phyloP scores from a whole-genome alignment of 1,140 invertebrate species.

The Paracyclopina nana region DNA sequence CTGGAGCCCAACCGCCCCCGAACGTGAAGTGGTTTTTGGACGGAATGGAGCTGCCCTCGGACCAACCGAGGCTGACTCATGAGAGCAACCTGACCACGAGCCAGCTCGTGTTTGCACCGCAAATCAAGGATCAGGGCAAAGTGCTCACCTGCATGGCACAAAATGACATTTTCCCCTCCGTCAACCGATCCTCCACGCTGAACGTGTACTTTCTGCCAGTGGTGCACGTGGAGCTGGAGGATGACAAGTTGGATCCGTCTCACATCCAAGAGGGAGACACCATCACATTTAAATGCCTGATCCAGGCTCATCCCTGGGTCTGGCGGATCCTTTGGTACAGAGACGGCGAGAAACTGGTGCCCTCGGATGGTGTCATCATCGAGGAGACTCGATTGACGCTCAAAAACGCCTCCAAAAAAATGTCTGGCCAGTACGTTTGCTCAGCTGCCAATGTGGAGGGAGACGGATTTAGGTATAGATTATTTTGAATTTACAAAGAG shows the following conservation, averaged over 20 bases:
- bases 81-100: conserved; percentile 6
- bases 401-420: neutral
- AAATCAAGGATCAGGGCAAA: conserved; percentile 16
- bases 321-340: conserved; percentile 9
- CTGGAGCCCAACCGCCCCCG: conserved; percentile 55
- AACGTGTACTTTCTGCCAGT: conserved; percentile 6
- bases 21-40: conserved; percentile 47
- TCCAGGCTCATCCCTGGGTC: conserved; percentile 5
- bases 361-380: conserved; percentile 12
- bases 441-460: conserved; percentile 9
- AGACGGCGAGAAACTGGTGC: neutral
- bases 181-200: neutral
- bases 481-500: too few relatives aligned
- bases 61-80: conserved; percentile 1
- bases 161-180: neutral
- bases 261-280: conserved; percentile 2
- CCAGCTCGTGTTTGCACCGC: conserved; percentile 16
- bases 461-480: too few relatives aligned
- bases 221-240: conserved; percentile 3
- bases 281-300: conserved; percentile 2
- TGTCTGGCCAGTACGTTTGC: neutral
- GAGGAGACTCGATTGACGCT: conserved; percentile 18
- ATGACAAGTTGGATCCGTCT: neutral
- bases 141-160: conserved; percentile 19
- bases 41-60: conserved; percentile 10